Conservation (phyloP, 2,888 invertebrate species). For the Leptopilina drosophilae region DNA sequence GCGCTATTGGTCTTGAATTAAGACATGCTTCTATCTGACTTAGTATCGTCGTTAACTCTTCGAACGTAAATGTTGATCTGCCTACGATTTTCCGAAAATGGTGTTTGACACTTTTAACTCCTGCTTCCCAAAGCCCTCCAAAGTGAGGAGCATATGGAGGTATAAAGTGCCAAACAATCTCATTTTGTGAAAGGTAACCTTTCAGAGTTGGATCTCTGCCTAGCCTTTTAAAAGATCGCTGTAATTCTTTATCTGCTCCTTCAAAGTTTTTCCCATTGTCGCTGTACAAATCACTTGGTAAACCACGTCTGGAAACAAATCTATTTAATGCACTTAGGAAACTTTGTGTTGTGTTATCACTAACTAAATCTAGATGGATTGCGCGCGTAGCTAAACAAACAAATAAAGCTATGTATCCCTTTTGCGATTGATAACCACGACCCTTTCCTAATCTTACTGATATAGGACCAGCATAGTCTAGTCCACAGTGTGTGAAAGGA, state of each 20-base stretch:
- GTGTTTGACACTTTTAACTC: neutral
- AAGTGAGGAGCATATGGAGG: neutral
- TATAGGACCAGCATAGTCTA: slow-evolving; percentile 11
- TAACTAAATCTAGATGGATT: neutral
- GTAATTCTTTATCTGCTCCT: neutral
- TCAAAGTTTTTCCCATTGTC: neutral
- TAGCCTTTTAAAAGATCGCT: neutral
- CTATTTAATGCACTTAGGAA: neutral
- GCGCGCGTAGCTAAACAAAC: neutral
- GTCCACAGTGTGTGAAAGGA: neutral
- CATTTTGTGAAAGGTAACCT: neutral
- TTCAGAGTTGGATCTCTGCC: neutral
- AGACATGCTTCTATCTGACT: neutral
- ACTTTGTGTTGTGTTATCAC: neutral
- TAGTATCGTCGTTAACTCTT: neutral
- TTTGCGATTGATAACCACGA: neutral
- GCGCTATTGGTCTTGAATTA: neutral
- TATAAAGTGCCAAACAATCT: neutral
- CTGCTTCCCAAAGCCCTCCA: neutral
- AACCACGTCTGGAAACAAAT: neutral
- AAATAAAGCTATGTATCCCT: neutral
- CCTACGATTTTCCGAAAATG: neutral
- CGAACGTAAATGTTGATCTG: neutral
- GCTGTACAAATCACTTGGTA: neutral
- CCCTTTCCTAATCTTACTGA: neutral